phyloP scores from a whole-genome alignment of 30 jellyfish, hydroid and myxozoan species.

The Aurelia sp. region DNA sequence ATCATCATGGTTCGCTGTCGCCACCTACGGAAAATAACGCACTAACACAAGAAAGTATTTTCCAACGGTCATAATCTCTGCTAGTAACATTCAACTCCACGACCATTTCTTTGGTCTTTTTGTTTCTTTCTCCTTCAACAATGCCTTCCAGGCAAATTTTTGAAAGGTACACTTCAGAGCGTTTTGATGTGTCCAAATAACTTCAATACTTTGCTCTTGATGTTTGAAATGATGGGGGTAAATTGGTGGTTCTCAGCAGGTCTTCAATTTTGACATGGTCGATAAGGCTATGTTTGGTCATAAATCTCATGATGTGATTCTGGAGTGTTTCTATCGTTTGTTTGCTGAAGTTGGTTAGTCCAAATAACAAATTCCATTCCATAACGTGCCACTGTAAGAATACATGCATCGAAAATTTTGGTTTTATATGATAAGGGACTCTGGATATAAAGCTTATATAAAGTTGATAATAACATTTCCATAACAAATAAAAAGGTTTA shows the following conservation, averaged over 20 bases:
- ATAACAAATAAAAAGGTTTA: too few relatives aligned
- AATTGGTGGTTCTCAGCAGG: background rate
- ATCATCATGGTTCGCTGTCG: too few relatives aligned
- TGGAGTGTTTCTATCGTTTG: background rate
- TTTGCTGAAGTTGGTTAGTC: background rate
- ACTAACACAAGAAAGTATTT: too few relatives aligned
- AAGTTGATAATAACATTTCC: too few relatives aligned
- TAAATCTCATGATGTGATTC: background rate
- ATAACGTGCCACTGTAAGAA: too few relatives aligned
- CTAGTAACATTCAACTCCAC: background rate
- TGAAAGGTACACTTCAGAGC: background rate
- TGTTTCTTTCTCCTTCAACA: background rate
- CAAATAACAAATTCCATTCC: background rate
- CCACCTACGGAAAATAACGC: too few relatives aligned
- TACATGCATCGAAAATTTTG: too few relatives aligned
- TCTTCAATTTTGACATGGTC: background rate
- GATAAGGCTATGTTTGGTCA: background rate
- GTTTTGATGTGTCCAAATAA: background rate
- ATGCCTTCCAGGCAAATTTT: background rate
- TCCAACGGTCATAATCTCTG: background rate
- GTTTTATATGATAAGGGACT: too few relatives aligned
- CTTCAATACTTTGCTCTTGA: background rate
- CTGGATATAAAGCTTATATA: too few relatives aligned
- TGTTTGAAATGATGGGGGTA: too few relatives aligned
- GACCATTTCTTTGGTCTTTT: background rate